Evolutionary conservation across 2,797 vertebrate genomes (phyloP).

Genomic region (Myripristis murdjan): DNA sequence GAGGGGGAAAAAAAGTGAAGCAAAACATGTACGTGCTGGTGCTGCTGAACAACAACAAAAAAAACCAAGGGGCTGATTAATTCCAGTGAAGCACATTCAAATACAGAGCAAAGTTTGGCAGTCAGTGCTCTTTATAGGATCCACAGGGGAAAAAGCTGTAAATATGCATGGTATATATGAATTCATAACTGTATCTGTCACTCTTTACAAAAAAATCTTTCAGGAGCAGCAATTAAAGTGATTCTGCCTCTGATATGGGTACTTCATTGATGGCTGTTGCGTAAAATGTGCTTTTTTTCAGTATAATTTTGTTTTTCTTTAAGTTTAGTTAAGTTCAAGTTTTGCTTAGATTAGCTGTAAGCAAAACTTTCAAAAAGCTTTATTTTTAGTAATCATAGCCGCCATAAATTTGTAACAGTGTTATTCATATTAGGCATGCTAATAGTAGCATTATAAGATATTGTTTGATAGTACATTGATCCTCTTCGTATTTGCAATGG

Average conservation of each 20-base stretch:
- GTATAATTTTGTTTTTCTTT: too few species aligned
- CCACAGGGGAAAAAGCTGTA: slow-evolving; percentile 2
- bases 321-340: neutral
- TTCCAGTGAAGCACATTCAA: slow-evolving; percentile 6
- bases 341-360: too few species aligned
- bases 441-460: slow-evolving; percentile 36
- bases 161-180: neutral
- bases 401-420: neutral
- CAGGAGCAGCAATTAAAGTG: too few species aligned
- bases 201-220: neutral
- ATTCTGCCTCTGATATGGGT: too few species aligned
- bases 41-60: slow-evolving; percentile 23
- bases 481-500: slow-evolving; percentile 25
- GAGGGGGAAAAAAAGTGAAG: too few species aligned
- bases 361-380: neutral
- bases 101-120: neutral
- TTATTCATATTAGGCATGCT: slow-evolving; percentile 47
- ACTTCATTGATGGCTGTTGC: too few species aligned
- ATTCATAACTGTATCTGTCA: neutral
- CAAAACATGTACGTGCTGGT: neutral
- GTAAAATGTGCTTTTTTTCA: too few species aligned
- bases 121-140: neutral
- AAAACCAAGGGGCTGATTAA: too few species aligned
- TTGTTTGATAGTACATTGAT: slow-evolving; percentile 25
- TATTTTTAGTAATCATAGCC: neutral